phyloP scores from a whole-genome alignment of 2,113 vertebrate genomes.

The Zonotrichia leucophrys region DNA sequence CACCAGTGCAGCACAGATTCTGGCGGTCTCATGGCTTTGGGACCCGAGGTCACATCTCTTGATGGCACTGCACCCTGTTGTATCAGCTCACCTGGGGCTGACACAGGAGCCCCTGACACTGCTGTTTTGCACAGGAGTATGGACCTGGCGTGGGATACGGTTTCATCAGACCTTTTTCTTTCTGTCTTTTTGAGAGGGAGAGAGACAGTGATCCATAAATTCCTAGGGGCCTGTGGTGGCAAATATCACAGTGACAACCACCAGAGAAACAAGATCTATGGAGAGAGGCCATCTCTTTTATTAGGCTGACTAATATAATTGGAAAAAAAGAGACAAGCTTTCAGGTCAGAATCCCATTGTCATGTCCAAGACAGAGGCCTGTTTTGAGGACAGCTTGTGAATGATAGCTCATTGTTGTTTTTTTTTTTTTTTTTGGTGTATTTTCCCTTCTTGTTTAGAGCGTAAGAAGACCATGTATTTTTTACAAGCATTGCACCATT shows the following conservation, averaged over 20 bases:
- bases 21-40: background rate
- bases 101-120: rapidly evolving
- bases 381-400: background rate
- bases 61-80: background rate
- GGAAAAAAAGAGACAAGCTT: background rate
- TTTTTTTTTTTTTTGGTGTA: background rate
- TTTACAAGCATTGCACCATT: background rate
- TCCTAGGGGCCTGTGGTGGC: background rate
- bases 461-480: background rate
- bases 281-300: background rate
- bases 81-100: background rate
- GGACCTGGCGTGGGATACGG: background rate
- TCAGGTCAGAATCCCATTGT: background rate
- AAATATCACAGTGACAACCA: background rate
- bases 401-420: background rate
- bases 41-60: background rate
- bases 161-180: background rate
- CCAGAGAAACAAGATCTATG: background rate
- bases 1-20: rapidly evolving
- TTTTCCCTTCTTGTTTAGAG: background rate
- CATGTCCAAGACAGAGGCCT: background rate
- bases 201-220: background rate
- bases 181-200: background rate
- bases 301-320: background rate
- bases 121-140: background rate